Evolutionary conservation across 2,888 invertebrate species (phyloP).

Genomic region (Drosophila nigricruria): DNA sequence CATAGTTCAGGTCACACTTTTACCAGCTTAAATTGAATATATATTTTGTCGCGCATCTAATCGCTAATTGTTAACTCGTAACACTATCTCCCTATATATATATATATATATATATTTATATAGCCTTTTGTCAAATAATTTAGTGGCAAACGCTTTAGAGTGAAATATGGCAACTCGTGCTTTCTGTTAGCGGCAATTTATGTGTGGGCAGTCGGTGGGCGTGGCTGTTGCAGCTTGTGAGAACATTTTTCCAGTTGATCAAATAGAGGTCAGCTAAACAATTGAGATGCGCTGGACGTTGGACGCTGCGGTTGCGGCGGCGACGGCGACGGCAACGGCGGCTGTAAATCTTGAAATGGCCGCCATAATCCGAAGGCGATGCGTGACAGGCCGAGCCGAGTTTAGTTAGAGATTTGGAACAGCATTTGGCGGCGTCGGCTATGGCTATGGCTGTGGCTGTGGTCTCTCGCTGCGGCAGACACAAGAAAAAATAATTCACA

Average conservation of each 20-base stretch:
- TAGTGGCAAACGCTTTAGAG: constrained; percentile 4
- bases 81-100: neutral
- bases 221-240: constrained; percentile 13
- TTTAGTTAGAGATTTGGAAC: constrained; percentile 31
- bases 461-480: neutral
- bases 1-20: constrained; percentile 2
- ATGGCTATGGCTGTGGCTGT: neutral
- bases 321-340: neutral
- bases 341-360: constrained; percentile 25
- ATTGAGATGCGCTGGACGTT: constrained; percentile 21
- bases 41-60: neutral
- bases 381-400: neutral
- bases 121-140: constrained; percentile 6
- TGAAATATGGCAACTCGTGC: constrained; percentile 9
- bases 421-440: constrained; percentile 13
- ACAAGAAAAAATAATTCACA: constrained; percentile 83
- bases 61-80: constrained; percentile 5
- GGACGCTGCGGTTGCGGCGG: constrained; percentile 4
- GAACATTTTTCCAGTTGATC: constrained; percentile 22
- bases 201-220: constrained; percentile 6
- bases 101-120: neutral
- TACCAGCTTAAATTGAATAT: constrained; percentile 2
- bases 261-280: constrained; percentile 28
- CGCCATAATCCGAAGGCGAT: constrained; percentile 28
- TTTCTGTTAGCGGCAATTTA: constrained; percentile 1